Conservation (phyloP, 2,797 vertebrate species). For the Sebastes steindachneri region DNA sequence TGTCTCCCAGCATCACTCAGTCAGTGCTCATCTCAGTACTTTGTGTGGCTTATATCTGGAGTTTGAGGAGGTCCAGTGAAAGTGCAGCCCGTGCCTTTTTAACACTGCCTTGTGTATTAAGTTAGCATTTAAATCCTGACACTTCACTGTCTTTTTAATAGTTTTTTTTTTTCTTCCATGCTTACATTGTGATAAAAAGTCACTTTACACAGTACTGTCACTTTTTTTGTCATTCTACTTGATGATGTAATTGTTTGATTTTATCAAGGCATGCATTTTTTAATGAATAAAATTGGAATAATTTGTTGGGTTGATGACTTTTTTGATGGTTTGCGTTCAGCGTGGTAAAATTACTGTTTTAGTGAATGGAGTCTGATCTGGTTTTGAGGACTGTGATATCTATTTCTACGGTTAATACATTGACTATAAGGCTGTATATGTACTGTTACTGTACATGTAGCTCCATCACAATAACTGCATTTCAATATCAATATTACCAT, state of each 20-base stretch:
- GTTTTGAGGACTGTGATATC: no score
- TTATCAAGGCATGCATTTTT: conserved; percentile 70
- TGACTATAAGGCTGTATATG: no score
- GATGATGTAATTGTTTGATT: conserved; percentile 66
- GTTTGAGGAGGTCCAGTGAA: conserved; percentile 4
- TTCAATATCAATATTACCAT: no score
- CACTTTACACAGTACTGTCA: conserved; percentile 54
- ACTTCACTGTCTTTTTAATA: not conserved
- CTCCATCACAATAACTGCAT: no score
- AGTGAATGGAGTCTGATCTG: no score
- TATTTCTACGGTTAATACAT: no score
- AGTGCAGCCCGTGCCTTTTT: conserved; percentile 76
- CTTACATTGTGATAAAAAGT: conserved; percentile 39
- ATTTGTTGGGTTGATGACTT: conserved; percentile 19
- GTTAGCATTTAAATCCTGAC: conserved; percentile 29
- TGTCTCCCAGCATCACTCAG: not conserved
- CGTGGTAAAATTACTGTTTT: no score
- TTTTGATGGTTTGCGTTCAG: not conserved
- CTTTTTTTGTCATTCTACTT: conserved; percentile 58
- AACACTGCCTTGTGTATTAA: conserved; percentile 64
- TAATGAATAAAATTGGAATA: conserved; percentile 77
- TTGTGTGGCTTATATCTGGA: not conserved
- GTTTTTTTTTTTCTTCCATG: conserved; percentile 9
- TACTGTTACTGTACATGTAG: no score
- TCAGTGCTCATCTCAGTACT: not conserved